A percentile compares a stretch with the other conserved stretches of the same genome.
These are phyloP conservation scores for Sinelater perroti DNA, from an alignment of 2,888 invertebrate species.

Conservation along the genomic window DNA sequence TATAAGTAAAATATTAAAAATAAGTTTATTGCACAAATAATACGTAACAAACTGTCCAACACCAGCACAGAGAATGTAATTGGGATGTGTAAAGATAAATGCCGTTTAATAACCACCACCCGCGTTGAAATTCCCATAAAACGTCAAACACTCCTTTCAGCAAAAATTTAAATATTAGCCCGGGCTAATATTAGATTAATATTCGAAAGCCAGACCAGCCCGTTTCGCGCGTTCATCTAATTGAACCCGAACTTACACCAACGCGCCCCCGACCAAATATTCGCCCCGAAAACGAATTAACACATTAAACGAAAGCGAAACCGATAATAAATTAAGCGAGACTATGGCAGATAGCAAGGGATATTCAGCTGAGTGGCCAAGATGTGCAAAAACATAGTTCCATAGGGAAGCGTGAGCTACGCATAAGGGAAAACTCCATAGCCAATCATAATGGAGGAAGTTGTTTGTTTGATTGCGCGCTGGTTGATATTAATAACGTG, in stretches of 20 bases:
- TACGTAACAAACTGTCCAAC: no score
- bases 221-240: conserved; percentile 4
- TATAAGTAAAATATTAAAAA: no score
- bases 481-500: conserved; percentile 22
- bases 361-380: conserved; percentile 23
- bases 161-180: not conserved
- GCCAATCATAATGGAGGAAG: conserved; percentile 23
- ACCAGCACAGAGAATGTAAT: no score
- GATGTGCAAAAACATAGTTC: conserved; percentile 27
- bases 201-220: conserved; percentile 3
- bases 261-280: conserved; percentile 21
- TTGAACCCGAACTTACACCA: conserved; percentile 16
- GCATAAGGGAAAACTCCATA: conserved; percentile 12
- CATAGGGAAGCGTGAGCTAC: conserved; percentile 17
- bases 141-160: no score
- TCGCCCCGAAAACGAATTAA: conserved; percentile 26
- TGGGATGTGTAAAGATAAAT: no score
- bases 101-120: no score
- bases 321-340: conserved; percentile 24
- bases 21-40: no score
- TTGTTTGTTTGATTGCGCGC: conserved; percentile 17
- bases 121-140: no score
- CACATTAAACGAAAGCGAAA: conserved; percentile 29
- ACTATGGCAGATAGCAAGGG: conserved; percentile 20
- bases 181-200: conserved; percentile 13